phyloP scores from a whole-genome alignment of 2,888 invertebrate genomes.

The Euplagia quadripunctaria region DNA sequence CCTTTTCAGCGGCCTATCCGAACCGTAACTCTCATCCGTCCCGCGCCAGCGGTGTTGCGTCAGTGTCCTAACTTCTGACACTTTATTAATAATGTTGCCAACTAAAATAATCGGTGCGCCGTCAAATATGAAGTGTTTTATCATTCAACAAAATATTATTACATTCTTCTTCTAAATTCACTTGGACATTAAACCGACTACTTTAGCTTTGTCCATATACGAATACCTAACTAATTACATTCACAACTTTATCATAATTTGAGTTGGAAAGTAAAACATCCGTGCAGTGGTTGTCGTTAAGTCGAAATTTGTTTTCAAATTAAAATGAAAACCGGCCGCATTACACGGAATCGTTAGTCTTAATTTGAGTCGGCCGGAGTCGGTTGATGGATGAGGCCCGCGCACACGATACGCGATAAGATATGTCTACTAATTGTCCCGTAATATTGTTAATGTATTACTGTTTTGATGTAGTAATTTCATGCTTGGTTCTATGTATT shows the following conservation, averaged over 20 bases:
- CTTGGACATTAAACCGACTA: neutral
- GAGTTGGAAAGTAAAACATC: constrained; percentile 53
- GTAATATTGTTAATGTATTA: constrained; percentile 13
- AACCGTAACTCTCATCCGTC: too few species aligned
- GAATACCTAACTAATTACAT: constrained; percentile 9
- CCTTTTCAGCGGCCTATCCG: too few species aligned
- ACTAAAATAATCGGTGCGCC: too few species aligned
- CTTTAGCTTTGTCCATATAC: neutral
- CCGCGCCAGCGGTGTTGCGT: too few species aligned
- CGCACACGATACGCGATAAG: constrained; percentile 24
- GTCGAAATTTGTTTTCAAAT: constrained; percentile 79
- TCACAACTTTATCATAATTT: constrained; percentile 40
- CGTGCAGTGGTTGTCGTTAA: constrained; percentile 64
- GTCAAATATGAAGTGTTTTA: too few species aligned
- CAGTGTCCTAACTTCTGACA: too few species aligned
- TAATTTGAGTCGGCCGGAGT: constrained; percentile 67
- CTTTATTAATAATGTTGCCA: too few species aligned
- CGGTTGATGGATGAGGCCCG: constrained; percentile 34
- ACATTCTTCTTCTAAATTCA: neutral
- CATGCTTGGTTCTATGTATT: neutral
- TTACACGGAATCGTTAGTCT: constrained; percentile 83
- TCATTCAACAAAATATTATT: neutral
- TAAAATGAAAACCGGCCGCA: constrained; percentile 81
- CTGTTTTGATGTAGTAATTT: constrained; percentile 10
- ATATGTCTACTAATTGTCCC: constrained; percentile 32